Evolutionary conservation across 2,113 vertebrate species (phyloP).

Genomic region (Colius striatus): DNA sequence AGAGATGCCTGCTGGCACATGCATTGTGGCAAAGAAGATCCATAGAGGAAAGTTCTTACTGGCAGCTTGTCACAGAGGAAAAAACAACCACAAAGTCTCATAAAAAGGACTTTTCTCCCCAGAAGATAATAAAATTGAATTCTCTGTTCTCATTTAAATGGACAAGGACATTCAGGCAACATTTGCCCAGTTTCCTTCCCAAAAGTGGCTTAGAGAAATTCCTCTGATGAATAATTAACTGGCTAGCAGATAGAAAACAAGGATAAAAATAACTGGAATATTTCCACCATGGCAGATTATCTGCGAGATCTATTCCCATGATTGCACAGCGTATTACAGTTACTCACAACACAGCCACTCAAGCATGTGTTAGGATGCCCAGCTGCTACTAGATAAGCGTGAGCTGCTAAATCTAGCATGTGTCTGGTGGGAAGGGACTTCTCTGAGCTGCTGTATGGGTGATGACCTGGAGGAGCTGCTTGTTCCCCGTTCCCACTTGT

Average conservation of each 20-base stretch:
- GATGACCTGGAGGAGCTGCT: not conserved
- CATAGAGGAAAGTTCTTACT: not conserved
- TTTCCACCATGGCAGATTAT: not conserved
- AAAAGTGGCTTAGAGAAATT: slow-evolving; percentile 15
- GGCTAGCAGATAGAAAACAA: not conserved
- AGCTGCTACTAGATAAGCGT: not conserved
- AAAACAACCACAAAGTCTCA: not conserved
- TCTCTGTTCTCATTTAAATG: slow-evolving; percentile 16
- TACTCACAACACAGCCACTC: not conserved
- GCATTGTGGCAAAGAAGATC: not conserved
- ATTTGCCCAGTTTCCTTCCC: slow-evolving; percentile 5
- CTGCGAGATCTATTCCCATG: not conserved
- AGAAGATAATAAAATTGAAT: slow-evolving; percentile 32
- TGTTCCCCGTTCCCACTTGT: not conserved
- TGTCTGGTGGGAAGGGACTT: not conserved
- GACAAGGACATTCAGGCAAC: not conserved
- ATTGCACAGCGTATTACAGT: not conserved
- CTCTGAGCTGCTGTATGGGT: not conserved
- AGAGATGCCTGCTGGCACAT: not conserved
- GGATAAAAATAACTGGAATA: slow-evolving; percentile 51
- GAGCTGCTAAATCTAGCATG: not conserved
- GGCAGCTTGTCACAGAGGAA: not conserved
- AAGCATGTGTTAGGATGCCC: not conserved
- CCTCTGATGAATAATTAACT: slow-evolving; percentile 35
- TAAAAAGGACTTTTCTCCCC: not conserved